Conservation (phyloP, 2,113 vertebrate genomes). For the Aviceda subcristata region DNA sequence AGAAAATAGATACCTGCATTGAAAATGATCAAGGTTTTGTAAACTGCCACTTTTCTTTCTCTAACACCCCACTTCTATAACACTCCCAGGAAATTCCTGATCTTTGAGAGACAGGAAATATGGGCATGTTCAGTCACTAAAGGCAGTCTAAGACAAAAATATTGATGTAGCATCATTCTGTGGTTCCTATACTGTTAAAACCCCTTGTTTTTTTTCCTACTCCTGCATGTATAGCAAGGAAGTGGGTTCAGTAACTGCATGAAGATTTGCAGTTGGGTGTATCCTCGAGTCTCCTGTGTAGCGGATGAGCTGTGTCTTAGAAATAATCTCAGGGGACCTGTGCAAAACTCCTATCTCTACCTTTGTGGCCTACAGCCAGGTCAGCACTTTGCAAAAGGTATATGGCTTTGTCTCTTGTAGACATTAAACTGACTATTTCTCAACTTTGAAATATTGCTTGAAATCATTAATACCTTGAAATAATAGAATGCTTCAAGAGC, state of each 20-base stretch:
- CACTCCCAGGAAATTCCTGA: not conserved
- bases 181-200: not conserved
- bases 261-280: not conserved
- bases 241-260: accelerated
- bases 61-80: not conserved
- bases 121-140: not conserved
- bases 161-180: not conserved
- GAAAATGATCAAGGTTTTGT: not conserved
- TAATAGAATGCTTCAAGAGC: not conserved
- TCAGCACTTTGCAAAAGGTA: not conserved
- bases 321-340: not conserved
- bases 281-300: not conserved
- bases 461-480: not conserved
- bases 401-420: not conserved
- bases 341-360: not conserved
- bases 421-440: not conserved
- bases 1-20: not conserved
- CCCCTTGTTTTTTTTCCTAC: not conserved
- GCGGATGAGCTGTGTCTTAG: not conserved
- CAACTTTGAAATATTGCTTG: not conserved
- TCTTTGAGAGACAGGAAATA: not conserved
- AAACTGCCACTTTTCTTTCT: not conserved
- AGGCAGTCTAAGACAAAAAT: not conserved
- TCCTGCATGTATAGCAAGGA: not conserved
- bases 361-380: not conserved